Evolutionary conservation across 2,113 vertebrate species (phyloP), one percentile per base, ranked within the genome.

Genomic region (Mola mola): DNA sequence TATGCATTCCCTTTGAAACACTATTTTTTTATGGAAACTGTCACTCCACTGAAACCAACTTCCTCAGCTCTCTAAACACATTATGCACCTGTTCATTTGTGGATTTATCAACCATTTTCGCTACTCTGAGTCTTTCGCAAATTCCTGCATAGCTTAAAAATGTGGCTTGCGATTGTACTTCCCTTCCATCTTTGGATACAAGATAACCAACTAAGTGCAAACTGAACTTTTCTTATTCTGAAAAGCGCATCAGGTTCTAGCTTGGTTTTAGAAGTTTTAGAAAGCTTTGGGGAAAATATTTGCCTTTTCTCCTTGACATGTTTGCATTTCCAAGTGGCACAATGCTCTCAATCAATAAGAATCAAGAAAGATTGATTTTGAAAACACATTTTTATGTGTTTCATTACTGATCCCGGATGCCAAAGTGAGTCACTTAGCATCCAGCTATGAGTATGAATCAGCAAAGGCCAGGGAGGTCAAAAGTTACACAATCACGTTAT

Each of bases 391-490:
- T n/a, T n/a, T n/a, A n/a, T n/a, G n/a, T n/a, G 15, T 11, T 60
- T 49, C 0, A 28, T 50, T 48, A 24, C 25, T 12, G 37, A 29
- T 31, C 43, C 19, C n/a, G 4, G 8, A 2, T 2, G 13, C 52
- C 5, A 2, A 7, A 57, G 34, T 12, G 2, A 47, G 33, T 38
- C 36, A 28, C 41, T 37, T 20, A 24, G 26, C 9, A 16, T 48
- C 19, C 21, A n/a, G 22, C 51, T 55, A 49, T 22, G 33, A 36
- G 42, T 10, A n/a, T 52, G 5, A 6, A 19, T 15, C 38, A 31
- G 47, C 56, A 48, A 36, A 50, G 57, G 51, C 63, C 58, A 58
- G 37, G 9, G 25, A 42, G 49, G 41, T 34, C 29, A 44, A 19
- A 19, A n/a, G 40, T 59, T 33, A 40, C 65, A 73, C 25, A 33